A percentile compares a stretch with the other conserved stretches of the same genome.
Conservation (phyloP, 2,888 invertebrate species). For the Tupiocoris notatus region DNA sequence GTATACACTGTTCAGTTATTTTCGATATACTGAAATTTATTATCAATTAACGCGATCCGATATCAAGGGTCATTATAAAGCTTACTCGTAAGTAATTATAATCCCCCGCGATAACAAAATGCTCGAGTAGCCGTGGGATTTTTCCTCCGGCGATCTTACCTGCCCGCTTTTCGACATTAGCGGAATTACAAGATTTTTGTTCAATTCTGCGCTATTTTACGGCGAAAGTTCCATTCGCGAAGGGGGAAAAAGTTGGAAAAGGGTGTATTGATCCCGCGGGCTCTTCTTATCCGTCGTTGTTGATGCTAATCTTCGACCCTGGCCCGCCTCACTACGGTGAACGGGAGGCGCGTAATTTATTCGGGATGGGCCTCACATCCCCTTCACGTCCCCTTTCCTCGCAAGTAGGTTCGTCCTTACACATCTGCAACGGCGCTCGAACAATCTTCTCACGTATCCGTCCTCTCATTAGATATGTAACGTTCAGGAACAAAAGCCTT, state of each 20-base stretch:
- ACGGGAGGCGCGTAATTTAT: not conserved
- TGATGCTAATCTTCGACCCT: conserved; percentile 3
- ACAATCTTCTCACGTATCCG: not conserved
- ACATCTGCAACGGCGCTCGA: not conserved
- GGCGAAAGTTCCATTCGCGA: too few relatives aligned
- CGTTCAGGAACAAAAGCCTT: not conserved
- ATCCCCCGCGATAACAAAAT: too few relatives aligned
- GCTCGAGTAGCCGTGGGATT: too few relatives aligned
- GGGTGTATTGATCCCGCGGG: conserved; percentile 3
- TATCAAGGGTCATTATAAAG: too few relatives aligned
- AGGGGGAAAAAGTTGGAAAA: not conserved
- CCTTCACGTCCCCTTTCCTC: not conserved
- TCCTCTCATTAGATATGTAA: not conserved
- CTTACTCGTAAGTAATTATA: too few relatives aligned
- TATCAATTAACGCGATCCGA: too few relatives aligned
- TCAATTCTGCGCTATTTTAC: too few relatives aligned
- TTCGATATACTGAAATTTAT: too few relatives aligned
- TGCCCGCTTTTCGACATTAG: too few relatives aligned
- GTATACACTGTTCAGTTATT: too few relatives aligned
- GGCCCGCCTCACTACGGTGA: not conserved
- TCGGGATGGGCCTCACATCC: not conserved
- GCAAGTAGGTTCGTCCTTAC: not conserved
- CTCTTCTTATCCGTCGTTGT: conserved; percentile 5
- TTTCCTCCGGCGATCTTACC: too few relatives aligned
- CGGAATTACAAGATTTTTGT: too few relatives aligned